Percentiles rank a stretch among this genome's conserved stretches.
These are phyloP conservation scores for Stichodactyla mertensii DNA, from an alignment of 64 coral and sea anemone genomes.

Conservation along the genomic window DNA sequence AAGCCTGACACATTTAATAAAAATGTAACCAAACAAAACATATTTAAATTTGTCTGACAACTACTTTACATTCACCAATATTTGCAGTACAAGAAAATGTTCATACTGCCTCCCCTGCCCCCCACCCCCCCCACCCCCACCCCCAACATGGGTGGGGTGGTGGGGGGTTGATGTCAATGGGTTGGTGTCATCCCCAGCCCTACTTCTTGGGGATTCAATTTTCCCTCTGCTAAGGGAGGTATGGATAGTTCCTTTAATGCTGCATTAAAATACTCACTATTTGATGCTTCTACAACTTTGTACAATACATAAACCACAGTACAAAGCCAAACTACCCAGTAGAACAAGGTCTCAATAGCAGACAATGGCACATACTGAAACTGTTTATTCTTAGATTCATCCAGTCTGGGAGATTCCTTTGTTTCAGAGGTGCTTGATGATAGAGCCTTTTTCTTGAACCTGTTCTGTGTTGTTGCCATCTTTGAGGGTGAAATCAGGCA, in stretches of 20 bases:
- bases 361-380: constrained; percentile 42
- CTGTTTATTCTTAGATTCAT: background rate
- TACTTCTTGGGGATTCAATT: too few species aligned
- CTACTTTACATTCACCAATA: too few species aligned
- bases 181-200: too few species aligned
- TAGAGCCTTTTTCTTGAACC: background rate
- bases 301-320: constrained; percentile 51
- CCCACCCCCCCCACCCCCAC: too few species aligned
- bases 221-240: background rate
- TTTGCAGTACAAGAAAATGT: too few species aligned
- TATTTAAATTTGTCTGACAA: too few species aligned
- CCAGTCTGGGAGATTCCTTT: constrained; percentile 2
- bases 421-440: background rate
- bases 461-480: background rate
- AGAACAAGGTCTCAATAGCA: constrained; percentile 45
- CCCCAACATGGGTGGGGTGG: too few species aligned
- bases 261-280: constrained; percentile 28
- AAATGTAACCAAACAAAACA: too few species aligned
- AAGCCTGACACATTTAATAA: too few species aligned
- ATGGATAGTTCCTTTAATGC: background rate
- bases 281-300: constrained; percentile 38
- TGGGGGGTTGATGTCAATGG: too few species aligned
- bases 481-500: background rate
- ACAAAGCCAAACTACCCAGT: constrained; percentile 49
- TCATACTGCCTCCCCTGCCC: too few species aligned